Evolutionary conservation across 2,888 invertebrate species (phyloP).

Genomic region (Amphipyra tragopoginis): DNA sequence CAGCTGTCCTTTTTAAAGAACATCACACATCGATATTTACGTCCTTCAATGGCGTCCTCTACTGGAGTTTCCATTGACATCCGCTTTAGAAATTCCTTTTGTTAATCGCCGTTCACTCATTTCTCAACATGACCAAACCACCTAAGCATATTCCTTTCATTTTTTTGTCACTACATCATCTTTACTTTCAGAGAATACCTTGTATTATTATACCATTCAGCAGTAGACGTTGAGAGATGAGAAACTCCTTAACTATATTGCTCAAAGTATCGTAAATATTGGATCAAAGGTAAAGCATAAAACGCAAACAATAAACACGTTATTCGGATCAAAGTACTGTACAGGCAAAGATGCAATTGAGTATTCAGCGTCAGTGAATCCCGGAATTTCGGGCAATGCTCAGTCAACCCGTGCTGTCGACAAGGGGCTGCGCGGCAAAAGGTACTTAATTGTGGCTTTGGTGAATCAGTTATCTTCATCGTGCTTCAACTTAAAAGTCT

Average conservation of each 20-base stretch:
- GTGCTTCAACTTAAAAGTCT: constrained; percentile 49
- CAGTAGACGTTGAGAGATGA: no score
- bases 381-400: constrained; percentile 30
- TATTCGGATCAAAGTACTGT: constrained; percentile 19
- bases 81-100: no score
- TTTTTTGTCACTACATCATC: no score
- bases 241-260: not conserved
- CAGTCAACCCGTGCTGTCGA: constrained; percentile 25
- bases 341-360: constrained; percentile 34
- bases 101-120: no score
- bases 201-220: no score
- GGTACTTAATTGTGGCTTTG: constrained; percentile 52
- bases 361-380: constrained; percentile 33
- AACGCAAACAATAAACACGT: constrained; percentile 11
- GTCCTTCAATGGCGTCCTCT: no score
- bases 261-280: constrained; percentile 5
- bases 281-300: constrained; percentile 4
- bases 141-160: no score
- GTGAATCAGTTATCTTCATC: constrained; percentile 50
- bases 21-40: no score
- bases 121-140: no score
- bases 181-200: no score
- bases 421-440: constrained; percentile 26
- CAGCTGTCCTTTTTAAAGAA: no score
- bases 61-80: no score